phyloP scores from a whole-genome alignment of 2,888 invertebrate genomes.

The Hymenopus coronatus region DNA sequence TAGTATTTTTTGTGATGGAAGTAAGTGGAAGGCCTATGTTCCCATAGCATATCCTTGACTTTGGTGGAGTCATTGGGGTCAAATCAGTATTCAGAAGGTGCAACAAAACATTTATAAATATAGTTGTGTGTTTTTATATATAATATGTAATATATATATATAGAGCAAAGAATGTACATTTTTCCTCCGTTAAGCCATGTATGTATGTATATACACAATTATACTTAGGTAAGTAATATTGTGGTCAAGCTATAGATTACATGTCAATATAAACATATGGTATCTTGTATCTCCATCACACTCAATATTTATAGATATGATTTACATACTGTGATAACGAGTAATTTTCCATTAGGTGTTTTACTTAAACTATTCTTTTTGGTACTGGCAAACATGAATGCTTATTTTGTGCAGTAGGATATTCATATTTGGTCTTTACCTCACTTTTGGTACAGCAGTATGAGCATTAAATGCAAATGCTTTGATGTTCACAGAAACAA shows the following conservation, averaged over 20 bases:
- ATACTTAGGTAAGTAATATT: neutral
- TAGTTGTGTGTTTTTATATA: slow-evolving; percentile 10
- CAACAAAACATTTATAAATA: slow-evolving; percentile 14
- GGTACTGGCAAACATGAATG: neutral
- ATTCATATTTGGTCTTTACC: neutral
- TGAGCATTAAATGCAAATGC: neutral
- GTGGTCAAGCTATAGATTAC: slow-evolving; percentile 4
- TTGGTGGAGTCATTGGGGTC: slow-evolving; percentile 4
- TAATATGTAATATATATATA: slow-evolving; percentile 6
- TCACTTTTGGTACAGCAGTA: neutral
- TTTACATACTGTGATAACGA: neutral
- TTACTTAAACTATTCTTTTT: neutral
- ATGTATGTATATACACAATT: slow-evolving; percentile 9
- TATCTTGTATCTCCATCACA: neutral
- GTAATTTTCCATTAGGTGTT: no score
- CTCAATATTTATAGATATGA: neutral
- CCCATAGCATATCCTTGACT: slow-evolving; percentile 7
- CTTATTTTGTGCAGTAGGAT: neutral
- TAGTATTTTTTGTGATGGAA: neutral
- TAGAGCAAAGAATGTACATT: slow-evolving; percentile 11
- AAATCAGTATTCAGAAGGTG: slow-evolving; percentile 9
- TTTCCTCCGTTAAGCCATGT: slow-evolving; percentile 4
- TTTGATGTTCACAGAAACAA: neutral
- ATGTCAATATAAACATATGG: neutral
- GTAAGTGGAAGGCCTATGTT: slow-evolving; percentile 7